These are phyloP conservation scores for human DNA, from an alignment of 2,113 vertebrate genomes.

Conservation along the genomic window DNA sequence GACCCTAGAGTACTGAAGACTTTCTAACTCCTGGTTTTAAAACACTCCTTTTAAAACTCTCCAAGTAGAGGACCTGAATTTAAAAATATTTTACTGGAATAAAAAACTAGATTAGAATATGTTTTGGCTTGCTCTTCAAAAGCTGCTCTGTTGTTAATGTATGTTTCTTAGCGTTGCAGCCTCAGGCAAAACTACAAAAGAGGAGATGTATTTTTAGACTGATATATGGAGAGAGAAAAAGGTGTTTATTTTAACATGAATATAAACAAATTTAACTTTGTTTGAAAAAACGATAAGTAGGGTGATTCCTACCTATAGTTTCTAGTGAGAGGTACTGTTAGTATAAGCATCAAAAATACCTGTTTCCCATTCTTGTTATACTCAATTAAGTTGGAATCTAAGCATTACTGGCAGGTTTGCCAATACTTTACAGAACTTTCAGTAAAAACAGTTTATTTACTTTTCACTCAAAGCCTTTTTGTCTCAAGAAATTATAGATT, in stretches of 20 bases:
- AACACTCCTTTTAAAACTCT: not conserved
- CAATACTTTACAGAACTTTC: not conserved
- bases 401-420: not conserved
- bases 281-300: not conserved
- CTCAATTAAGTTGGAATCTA: not conserved
- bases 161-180: not conserved
- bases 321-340: not conserved
- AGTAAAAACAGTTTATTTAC: not conserved
- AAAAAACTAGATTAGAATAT: too few species aligned
- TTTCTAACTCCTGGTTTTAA: not conserved
- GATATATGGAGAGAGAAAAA: too few species aligned
- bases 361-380: not conserved
- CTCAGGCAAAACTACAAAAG: not conserved
- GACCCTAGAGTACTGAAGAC: not conserved
- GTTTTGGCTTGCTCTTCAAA: not conserved
- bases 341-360: not conserved
- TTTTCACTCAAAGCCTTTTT: not conserved
- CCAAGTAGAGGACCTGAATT: not conserved
- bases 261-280: not conserved
- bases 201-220: not conserved
- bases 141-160: not conserved
- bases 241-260: not conserved
- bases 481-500: not conserved
- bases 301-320: not conserved
- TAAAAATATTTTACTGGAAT: not conserved